Evolutionary conservation across 35 echinoderm and acorn worm genomes (phyloP), one percentile per base, ranked within the genome.

Genomic region (Antedon bifida): DNA sequence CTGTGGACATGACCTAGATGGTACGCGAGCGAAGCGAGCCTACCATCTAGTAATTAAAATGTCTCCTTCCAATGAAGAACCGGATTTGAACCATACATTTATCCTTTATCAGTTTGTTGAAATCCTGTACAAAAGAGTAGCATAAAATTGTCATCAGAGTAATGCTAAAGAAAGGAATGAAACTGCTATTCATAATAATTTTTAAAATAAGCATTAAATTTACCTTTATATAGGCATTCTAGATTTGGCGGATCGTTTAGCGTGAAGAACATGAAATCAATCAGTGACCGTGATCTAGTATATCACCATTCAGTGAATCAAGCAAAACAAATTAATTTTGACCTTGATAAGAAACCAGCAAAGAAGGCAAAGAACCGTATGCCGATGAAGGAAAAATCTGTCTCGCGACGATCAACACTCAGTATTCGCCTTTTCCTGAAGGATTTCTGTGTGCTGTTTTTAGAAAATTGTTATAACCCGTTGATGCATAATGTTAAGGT

Each of bases 381-480:
- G 73, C 95, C 95, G 0, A 90, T 99, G 91, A 87, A 90, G 36
- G 95, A 99, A 34, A 79, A 34, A 31, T 76, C 64, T 0, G 35
- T 90, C 30, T 93, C 88, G 23, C 74, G 95, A 9, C 80, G 83
- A 80, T 99, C 95, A 0, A 99, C 95, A 0, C 78, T 99, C 0
- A 99, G 90, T 46, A 92, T 97, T 32, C 73, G 90, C 1, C 85
- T 92, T 0, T 97, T 97, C 83, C 74, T 97, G 32, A 97, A 92
- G 36, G 94, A 97, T 32, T 97, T 97, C 34, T 97, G 94, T 64
- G 51, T 46, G 19, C 85, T 97, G 46, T 90, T 97, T 75, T 35
- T 97, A 32, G 94, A 92, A 74, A 97, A 97, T 79, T 97, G 94
- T 74, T 97, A 97, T 88, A 97, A 97, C 76, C 85, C 90, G 0